These are phyloP conservation scores for Troides helena DNA, from an alignment of 2,888 invertebrate species.

Conservation along the genomic window DNA sequence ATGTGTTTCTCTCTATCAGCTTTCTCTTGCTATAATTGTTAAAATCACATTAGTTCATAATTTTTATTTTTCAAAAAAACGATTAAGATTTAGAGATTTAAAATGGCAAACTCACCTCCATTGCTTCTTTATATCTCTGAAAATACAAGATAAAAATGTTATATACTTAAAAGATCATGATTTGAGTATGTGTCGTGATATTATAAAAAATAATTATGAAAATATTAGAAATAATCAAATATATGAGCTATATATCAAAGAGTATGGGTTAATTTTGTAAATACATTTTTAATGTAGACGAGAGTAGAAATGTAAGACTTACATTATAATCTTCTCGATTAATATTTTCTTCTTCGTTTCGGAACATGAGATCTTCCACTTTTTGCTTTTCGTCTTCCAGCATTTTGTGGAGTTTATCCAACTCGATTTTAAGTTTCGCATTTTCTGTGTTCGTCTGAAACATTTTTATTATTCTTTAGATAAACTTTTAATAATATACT, in stretches of 20 bases:
- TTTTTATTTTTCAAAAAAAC: no score
- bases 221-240: no score
- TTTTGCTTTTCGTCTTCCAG: conserved; percentile 90
- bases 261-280: conserved; percentile 1
- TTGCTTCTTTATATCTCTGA: conserved; percentile 75
- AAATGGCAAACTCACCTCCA: conserved; percentile 60
- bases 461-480: neutral
- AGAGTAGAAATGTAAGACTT: conserved; percentile 43
- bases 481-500: no score
- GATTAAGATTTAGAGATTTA: neutral
- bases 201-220: no score
- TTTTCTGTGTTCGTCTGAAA: conserved; percentile 75
- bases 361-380: conserved; percentile 93
- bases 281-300: accelerated
- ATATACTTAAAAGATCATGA: conserved; percentile 2
- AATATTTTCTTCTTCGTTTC: conserved; percentile 94
- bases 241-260: neutral
- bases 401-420: conserved; percentile 80
- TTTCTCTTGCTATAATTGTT: conserved; percentile 54
- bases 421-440: conserved; percentile 78
- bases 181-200: neutral
- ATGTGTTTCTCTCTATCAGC: conserved; percentile 76
- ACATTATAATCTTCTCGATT: conserved; percentile 94
- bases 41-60: neutral
- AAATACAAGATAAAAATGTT: conserved; percentile 44